phyloP scores from a whole-genome alignment of 2,888 invertebrate genomes.

The Mimachlamys varia region DNA sequence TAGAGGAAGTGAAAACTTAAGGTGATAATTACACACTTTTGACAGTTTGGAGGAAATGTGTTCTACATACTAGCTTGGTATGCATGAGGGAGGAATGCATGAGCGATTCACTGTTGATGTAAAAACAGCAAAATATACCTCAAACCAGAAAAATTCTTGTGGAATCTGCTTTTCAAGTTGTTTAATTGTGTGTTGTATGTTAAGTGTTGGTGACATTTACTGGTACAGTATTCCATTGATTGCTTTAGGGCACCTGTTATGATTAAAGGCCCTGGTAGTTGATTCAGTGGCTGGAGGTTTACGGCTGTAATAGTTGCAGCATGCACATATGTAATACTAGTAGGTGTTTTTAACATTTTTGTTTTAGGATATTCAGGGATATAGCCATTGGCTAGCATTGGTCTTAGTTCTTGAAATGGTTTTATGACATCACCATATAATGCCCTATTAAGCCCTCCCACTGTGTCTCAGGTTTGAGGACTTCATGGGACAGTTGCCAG shows the following conservation, averaged over 20 bases:
- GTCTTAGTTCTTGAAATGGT: too few relatives aligned
- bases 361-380: too few relatives aligned
- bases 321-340: too few relatives aligned
- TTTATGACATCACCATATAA: too few relatives aligned
- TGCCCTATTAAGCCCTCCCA: too few relatives aligned
- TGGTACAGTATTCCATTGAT: neutral
- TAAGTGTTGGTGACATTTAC: neutral
- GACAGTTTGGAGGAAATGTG: neutral
- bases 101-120: neutral
- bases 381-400: too few relatives aligned
- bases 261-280: neutral
- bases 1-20: neutral
- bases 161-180: neutral
- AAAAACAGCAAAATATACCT: neutral
- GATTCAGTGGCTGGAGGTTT: neutral
- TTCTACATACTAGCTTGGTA: neutral
- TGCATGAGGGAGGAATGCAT: neutral
- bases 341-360: too few relatives aligned
- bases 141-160: neutral
- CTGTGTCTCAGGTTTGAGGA: too few relatives aligned
- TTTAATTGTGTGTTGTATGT: neutral
- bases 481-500: too few relatives aligned
- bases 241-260: neutral
- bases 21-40: neutral
- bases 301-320: neutral